These are phyloP conservation scores for Heliothis subflexa DNA, from an alignment of 1,140 invertebrate genomes.

Conservation along the genomic window DNA sequence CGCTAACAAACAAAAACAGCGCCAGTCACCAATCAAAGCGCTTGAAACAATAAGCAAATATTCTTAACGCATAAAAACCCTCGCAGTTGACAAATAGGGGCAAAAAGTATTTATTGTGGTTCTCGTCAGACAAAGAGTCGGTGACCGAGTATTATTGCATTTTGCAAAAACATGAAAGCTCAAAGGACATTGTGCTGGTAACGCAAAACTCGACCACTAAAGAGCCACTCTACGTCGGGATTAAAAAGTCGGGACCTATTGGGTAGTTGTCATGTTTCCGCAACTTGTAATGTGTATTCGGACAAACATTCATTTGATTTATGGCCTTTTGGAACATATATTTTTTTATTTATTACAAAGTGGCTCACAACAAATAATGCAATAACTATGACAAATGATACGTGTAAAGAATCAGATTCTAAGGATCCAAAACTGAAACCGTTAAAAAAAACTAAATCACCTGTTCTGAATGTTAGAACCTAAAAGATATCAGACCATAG, in stretches of 20 bases:
- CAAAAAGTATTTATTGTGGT: conserved; percentile 51
- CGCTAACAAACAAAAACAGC: conserved; percentile 25
- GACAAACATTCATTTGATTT: neutral
- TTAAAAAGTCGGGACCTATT: conserved; percentile 20
- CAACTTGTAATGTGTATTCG: neutral
- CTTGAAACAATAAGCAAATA: conserved; percentile 44
- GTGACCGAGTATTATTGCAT: conserved; percentile 54
- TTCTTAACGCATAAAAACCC: conserved; percentile 46
- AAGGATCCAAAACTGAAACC: neutral
- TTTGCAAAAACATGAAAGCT: conserved; percentile 46
- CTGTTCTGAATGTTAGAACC: neutral
- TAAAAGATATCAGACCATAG: neutral
- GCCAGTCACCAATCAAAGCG: conserved; percentile 20
- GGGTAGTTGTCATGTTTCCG: neutral
- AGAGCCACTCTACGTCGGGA: conserved; percentile 5
- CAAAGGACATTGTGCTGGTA: conserved; percentile 25
- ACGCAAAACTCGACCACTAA: conserved; percentile 7
- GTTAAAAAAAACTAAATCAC: no score
- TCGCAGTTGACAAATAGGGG: conserved; percentile 48
- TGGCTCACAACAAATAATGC: no score
- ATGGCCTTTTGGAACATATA: no score
- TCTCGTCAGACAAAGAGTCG: conserved; percentile 45
- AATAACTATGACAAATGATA: no score
- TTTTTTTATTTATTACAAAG: no score
- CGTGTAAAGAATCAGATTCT: neutral